phyloP scores from a whole-genome alignment of 2,888 invertebrate genomes.

The Protonemura montana region DNA sequence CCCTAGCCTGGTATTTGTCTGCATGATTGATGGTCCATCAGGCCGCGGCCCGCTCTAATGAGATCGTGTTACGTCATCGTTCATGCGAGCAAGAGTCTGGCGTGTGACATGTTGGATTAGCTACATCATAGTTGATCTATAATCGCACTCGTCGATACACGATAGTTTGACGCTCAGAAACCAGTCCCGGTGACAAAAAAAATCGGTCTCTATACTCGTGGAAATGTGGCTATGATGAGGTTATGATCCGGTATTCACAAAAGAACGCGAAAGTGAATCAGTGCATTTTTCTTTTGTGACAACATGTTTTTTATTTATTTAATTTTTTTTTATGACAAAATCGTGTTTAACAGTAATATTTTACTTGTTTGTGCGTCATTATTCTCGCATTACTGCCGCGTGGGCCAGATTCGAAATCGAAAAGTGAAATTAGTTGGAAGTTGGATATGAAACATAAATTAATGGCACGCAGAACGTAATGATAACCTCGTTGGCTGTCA shows the following conservation, averaged over 20 bases:
- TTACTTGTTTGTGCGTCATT: neutral
- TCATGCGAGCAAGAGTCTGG: constrained; percentile 16
- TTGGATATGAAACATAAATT: neutral
- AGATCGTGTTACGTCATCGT: constrained; percentile 35
- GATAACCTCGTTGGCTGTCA: neutral
- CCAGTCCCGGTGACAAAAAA: neutral
- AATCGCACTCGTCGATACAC: neutral
- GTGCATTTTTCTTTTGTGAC: neutral
- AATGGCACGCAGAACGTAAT: neutral
- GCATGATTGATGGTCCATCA: constrained; percentile 37
- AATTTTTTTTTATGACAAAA: neutral
- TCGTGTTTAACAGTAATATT: neutral
- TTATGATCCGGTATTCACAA: neutral
- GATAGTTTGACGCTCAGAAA: neutral
- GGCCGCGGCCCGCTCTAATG: constrained; percentile 25
- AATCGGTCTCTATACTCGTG: neutral
- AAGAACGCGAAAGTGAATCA: neutral
- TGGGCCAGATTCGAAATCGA: neutral
- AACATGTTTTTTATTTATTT: neutral
- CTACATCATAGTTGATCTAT: neutral
- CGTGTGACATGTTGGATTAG: constrained; percentile 32
- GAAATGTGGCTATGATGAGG: neutral
- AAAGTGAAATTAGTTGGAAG: neutral
- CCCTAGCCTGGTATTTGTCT: constrained; percentile 23
- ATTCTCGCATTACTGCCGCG: neutral